Evolutionary conservation across 2,113 vertebrate species (phyloP).

Genomic region (Caranx melampygus): DNA sequence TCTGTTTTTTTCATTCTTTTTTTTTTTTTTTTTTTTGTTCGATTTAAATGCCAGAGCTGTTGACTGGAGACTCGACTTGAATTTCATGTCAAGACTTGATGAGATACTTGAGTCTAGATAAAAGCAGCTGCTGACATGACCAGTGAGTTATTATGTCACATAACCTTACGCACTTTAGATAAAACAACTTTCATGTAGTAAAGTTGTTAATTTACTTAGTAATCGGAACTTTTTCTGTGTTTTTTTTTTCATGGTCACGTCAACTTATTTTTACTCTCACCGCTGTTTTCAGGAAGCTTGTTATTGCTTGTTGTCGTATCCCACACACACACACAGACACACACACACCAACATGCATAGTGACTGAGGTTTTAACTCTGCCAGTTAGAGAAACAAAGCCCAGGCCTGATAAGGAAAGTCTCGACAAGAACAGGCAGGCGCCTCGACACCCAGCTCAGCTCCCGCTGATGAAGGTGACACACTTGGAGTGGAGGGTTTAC

Average conservation of each 20-base stretch:
- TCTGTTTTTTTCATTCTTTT: not conserved
- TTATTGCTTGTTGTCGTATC: conserved; percentile 37
- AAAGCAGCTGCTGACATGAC: not conserved
- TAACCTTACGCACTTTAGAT: not conserved
- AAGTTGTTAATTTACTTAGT: not conserved
- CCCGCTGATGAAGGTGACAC: conserved; percentile 52
- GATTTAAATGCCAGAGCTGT: too few relatives aligned
- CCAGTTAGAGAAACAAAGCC: conserved; percentile 55
- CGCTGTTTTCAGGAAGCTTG: conserved; percentile 42
- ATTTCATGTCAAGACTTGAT: not conserved
- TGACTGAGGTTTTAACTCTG: conserved; percentile 29
- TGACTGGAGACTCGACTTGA: too few relatives aligned
- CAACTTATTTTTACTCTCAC: conserved; percentile 1
- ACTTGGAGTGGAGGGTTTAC: conserved; percentile 44
- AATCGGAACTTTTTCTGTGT: not conserved
- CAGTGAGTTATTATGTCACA: not conserved
- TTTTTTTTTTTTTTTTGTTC: too few relatives aligned
- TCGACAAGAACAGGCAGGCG: conserved; percentile 52
- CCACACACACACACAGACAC: not conserved
- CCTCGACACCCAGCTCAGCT: conserved; percentile 33
- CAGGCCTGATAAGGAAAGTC: conserved; percentile 42
- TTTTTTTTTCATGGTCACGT: not conserved
- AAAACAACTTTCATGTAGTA: not conserved
- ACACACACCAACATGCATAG: not conserved
- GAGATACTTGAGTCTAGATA: not conserved